These are phyloP conservation scores for Drosophila oshimai DNA, from an alignment of 1,140 invertebrate genomes.

Conservation along the genomic window DNA sequence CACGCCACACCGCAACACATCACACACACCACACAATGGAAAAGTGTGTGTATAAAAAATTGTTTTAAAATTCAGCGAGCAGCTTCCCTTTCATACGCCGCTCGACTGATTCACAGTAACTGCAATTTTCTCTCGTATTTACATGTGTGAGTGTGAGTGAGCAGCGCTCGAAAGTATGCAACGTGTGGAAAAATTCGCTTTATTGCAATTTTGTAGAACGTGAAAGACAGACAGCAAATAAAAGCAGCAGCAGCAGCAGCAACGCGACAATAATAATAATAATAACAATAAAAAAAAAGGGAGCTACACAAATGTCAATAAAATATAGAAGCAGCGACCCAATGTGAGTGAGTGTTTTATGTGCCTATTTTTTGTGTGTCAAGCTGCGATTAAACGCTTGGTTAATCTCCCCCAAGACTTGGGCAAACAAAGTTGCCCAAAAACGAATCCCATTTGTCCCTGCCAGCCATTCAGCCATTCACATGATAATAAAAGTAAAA, in stretches of 20 bases:
- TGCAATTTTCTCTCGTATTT: conserved; percentile 51
- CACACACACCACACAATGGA: conserved; percentile 23
- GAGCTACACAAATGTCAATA: conserved; percentile 68
- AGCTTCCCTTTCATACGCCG: too few relatives aligned
- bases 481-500: conserved; percentile 34
- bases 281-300: conserved; percentile 31
- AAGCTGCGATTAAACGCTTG: conserved; percentile 74
- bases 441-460: conserved; percentile 39
- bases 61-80: conserved; percentile 74
- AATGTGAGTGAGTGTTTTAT: conserved; percentile 15
- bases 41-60: conserved; percentile 78
- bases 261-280: conserved; percentile 61
- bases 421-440: conserved; percentile 21
- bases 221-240: conserved; percentile 25
- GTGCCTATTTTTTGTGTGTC: conserved; percentile 38
- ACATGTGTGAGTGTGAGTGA: conserved; percentile 34
- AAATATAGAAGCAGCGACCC: conserved; percentile 29
- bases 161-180: conserved; percentile 72
- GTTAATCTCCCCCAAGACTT: conserved; percentile 63
- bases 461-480: conserved; percentile 12
- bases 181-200: conserved; percentile 72
- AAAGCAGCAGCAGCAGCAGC: conserved; percentile 7
- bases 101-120: too few relatives aligned
- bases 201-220: conserved; percentile 68
- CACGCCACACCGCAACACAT: too few relatives aligned